Percentiles rank a stretch among this genome's conserved stretches.
These are phyloP conservation scores for Drosophila greeni DNA, from an alignment of 2,888 invertebrate genomes.

Conservation along the genomic window DNA sequence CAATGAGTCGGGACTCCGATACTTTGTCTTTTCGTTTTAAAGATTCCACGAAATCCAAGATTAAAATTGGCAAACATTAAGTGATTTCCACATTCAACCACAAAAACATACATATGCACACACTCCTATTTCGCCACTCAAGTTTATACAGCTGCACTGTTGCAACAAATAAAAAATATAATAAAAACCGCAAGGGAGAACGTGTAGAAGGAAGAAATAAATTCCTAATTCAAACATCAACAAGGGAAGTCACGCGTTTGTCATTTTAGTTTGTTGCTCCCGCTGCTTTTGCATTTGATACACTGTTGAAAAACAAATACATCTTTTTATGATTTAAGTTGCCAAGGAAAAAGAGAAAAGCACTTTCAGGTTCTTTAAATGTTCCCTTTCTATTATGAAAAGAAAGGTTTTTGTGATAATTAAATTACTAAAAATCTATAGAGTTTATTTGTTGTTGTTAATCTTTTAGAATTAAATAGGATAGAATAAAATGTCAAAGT, in stretches of 20 bases:
- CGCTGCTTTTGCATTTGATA: neutral
- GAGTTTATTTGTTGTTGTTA: neutral
- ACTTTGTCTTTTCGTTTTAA: neutral
- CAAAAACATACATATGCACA: neutral
- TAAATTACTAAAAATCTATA: too few species aligned
- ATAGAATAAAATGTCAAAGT: too few species aligned
- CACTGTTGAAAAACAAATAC: conserved; percentile 7
- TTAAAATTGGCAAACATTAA: conserved; percentile 11
- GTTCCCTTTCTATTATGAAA: too few species aligned
- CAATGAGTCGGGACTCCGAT: conserved; percentile 18
- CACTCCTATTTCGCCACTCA: neutral
- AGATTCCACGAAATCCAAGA: neutral
- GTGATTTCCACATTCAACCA: conserved; percentile 1
- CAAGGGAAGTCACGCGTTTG: conserved; percentile 27
- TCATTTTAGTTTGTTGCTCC: conserved; percentile 26
- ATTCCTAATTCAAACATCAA: conserved; percentile 22
- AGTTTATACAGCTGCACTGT: conserved; percentile 15
- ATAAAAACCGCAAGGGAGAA: neutral
- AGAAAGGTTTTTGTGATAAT: neutral
- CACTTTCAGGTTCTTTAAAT: too few species aligned
- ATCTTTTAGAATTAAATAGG: neutral
- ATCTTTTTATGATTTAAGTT: too few species aligned
- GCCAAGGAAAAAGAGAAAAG: too few species aligned
- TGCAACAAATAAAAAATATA: conserved; percentile 7
- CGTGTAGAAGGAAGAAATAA: conserved; percentile 3